Percentiles rank a stretch among this genome's conserved stretches.
phyloP scores from a whole-genome alignment of 2,888 invertebrate genomes.

The Lepeophtheirus nordmannii region DNA sequence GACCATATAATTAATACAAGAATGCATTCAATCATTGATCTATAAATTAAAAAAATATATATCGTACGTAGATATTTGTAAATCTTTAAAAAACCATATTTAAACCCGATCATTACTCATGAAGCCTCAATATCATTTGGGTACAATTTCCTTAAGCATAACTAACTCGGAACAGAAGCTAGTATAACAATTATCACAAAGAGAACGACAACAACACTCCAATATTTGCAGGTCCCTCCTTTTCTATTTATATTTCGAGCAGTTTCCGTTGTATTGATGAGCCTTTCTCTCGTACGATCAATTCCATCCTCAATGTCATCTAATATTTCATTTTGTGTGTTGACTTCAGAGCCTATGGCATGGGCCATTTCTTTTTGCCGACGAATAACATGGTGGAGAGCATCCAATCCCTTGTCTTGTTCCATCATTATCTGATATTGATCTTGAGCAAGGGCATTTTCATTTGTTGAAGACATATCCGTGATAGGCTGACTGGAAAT shows the following conservation, averaged over 20 bases:
- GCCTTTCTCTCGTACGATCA: constrained; percentile 10
- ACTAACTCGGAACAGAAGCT: not conserved
- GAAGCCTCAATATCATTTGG: too few species aligned
- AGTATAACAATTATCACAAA: constrained; percentile 16
- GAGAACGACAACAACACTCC: constrained; percentile 3
- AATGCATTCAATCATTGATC: too few species aligned
- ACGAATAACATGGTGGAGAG: constrained; percentile 21
- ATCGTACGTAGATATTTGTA: too few species aligned
- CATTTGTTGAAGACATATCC: not conserved
- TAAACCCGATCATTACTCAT: too few species aligned
- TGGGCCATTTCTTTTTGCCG: constrained; percentile 25
- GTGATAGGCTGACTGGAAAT: not conserved
- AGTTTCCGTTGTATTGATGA: constrained; percentile 9
- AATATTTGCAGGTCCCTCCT: constrained; percentile 17
- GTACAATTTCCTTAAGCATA: not conserved
- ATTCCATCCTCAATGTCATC: constrained; percentile 23
- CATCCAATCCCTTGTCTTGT: constrained; percentile 24
- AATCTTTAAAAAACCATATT: too few species aligned
- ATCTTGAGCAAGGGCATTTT: not conserved
- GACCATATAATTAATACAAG: too few species aligned
- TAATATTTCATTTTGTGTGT: constrained; percentile 22
- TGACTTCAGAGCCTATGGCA: constrained; percentile 17
- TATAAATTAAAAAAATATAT: too few species aligned
- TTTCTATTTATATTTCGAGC: not conserved
- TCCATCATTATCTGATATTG: not conserved